Evolutionary conservation across 2,797 vertebrate genomes (phyloP).

Genomic region (Dendrocincla fuliginosa): DNA sequence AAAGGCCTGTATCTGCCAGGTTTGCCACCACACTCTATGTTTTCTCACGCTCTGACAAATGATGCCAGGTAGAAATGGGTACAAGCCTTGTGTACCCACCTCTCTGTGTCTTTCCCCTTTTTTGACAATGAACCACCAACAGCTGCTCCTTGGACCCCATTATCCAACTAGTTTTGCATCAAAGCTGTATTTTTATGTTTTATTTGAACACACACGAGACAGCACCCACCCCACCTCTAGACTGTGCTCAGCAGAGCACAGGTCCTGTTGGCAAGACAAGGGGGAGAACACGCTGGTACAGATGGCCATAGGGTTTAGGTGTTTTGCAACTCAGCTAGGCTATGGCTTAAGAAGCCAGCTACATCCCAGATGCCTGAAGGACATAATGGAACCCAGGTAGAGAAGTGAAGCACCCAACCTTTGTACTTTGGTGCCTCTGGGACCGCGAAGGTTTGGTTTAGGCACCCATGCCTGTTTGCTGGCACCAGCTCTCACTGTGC

Average conservation of each 20-base stretch:
- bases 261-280: neutral
- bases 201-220: neutral
- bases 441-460: neutral
- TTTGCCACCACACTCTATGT: neutral
- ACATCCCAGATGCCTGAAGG: neutral
- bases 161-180: neutral
- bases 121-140: neutral
- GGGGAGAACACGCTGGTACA: neutral
- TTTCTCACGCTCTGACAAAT: neutral
- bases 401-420: neutral
- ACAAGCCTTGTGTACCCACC: neutral
- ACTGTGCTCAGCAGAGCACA: neutral
- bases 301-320: accelerated
- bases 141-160: neutral
- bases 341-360: neutral
- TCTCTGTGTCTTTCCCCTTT: neutral
- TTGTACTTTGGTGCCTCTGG: neutral
- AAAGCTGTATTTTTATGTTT: neutral
- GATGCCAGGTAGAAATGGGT: neutral
- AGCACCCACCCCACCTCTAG: neutral
- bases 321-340: neutral
- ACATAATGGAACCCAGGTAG: neutral
- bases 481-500: neutral
- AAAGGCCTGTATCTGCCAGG: neutral
- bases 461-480: neutral